Conservation (phyloP, 23 tunicate species). For the Pegea sp. region DNA sequence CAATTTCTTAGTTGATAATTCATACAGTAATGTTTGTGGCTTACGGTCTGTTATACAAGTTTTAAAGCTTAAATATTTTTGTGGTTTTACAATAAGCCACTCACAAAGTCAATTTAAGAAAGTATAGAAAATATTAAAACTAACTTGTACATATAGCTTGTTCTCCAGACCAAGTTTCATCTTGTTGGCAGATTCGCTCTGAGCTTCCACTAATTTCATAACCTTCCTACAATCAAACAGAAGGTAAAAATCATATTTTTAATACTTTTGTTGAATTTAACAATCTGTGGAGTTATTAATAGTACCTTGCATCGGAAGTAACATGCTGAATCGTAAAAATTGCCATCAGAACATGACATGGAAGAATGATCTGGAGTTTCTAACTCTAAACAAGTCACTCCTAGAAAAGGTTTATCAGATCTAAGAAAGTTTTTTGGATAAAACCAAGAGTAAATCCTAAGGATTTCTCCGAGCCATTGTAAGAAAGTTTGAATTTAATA, state of each 20-base stretch:
- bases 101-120: background rate
- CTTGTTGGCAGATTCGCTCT: background rate
- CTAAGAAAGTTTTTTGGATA: background rate
- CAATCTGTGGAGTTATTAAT: too few species aligned
- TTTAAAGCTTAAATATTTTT: too few species aligned
- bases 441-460: too few species aligned
- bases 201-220: background rate
- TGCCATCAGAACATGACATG: conserved; percentile 47
- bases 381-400: conserved; percentile 34
- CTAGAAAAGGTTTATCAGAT: background rate
- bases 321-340: conserved; percentile 42
- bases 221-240: conserved; percentile 3
- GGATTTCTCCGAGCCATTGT: too few species aligned
- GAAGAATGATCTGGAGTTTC: conserved; percentile 32
- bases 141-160: background rate
- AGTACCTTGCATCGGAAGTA: conserved; percentile 9
- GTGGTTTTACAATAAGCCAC: background rate
- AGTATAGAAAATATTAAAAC: background rate
- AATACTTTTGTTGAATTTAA: too few species aligned
- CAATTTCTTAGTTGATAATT: too few species aligned
- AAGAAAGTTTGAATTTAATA: too few species aligned
- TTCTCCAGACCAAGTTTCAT: background rate
- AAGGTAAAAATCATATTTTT: background rate
- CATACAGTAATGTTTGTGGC: too few species aligned
- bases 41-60: too few species aligned